Percentiles rank a stretch among this genome's conserved stretches.
Conservation (phyloP, 2,797 vertebrate species). For the Phalanger gymnotis region DNA sequence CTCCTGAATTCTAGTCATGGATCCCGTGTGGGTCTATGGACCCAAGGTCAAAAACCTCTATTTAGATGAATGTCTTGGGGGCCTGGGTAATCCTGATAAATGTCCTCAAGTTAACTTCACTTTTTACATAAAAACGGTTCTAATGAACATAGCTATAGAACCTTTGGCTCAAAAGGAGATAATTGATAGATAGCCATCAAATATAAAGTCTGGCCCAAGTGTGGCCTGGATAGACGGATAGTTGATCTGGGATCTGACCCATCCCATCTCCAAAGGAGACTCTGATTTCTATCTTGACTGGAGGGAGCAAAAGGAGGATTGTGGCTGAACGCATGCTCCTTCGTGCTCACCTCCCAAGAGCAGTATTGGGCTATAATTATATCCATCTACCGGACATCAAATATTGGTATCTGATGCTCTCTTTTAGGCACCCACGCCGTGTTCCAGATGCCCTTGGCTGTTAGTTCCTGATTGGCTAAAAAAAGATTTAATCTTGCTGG, state of each 20-base stretch:
- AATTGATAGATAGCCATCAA: background rate
- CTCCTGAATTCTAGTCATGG: background rate
- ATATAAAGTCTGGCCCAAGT: background rate
- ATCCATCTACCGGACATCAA: background rate
- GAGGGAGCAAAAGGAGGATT: background rate
- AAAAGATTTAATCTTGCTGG: background rate
- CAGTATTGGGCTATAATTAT: background rate
- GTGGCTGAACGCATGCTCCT: background rate
- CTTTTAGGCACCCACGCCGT: background rate
- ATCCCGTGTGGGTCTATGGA: background rate
- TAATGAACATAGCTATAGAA: background rate
- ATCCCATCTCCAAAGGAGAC: background rate
- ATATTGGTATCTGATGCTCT: background rate
- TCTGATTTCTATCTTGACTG: background rate
- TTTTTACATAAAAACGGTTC: background rate
- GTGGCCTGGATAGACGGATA: background rate
- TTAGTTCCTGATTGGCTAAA: background rate
- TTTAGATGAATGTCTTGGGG: background rate
- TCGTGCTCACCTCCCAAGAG: background rate
- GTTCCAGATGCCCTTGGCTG: background rate
- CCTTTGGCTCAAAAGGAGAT: background rate
- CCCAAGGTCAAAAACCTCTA: background rate
- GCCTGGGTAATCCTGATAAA: background rate
- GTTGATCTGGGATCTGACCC: background rate
- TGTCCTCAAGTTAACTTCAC: background rate